Evolutionary conservation across 64 coral and sea anemone species (phyloP).

Genomic region (Astreopora myriophthalma): DNA sequence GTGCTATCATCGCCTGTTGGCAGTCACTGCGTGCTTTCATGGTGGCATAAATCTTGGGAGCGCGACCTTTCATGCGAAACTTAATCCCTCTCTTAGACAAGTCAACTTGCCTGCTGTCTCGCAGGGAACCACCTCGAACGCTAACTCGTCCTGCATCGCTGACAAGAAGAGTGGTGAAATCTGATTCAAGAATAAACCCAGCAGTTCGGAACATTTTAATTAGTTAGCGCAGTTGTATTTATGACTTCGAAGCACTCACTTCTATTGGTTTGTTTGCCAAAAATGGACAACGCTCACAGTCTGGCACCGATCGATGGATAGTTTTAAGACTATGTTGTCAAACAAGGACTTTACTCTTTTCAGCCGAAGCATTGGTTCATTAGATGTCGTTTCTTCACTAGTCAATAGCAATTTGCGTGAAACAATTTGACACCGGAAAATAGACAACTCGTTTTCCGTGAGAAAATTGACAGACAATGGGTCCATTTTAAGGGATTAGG

Average conservation of each 20-base stretch:
- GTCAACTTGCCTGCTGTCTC: background rate
- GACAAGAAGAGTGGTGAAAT: background rate
- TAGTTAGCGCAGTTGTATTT: background rate
- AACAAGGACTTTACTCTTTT: constrained; percentile 34
- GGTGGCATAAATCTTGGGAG: constrained; percentile 17
- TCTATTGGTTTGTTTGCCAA: background rate
- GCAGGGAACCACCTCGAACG: background rate
- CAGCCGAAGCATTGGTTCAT: background rate
- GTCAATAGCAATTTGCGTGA: background rate
- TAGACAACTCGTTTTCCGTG: constrained; percentile 32
- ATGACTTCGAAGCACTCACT: background rate
- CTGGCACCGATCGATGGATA: background rate
- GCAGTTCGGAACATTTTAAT: background rate
- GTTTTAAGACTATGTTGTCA: background rate
- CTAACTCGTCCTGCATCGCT: background rate
- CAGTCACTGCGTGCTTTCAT: constrained; percentile 39
- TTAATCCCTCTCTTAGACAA: background rate
- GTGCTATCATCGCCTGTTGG: constrained; percentile 36
- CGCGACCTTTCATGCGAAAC: constrained; percentile 41
- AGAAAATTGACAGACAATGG: constrained; percentile 22
- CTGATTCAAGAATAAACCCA: background rate
- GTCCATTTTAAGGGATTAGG: background rate
- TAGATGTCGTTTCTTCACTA: background rate
- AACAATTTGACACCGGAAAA: constrained; percentile 13
- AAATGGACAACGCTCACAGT: background rate